These are phyloP conservation scores for Archips crataeganus DNA, from an alignment of 2,888 invertebrate genomes.

Conservation along the genomic window DNA sequence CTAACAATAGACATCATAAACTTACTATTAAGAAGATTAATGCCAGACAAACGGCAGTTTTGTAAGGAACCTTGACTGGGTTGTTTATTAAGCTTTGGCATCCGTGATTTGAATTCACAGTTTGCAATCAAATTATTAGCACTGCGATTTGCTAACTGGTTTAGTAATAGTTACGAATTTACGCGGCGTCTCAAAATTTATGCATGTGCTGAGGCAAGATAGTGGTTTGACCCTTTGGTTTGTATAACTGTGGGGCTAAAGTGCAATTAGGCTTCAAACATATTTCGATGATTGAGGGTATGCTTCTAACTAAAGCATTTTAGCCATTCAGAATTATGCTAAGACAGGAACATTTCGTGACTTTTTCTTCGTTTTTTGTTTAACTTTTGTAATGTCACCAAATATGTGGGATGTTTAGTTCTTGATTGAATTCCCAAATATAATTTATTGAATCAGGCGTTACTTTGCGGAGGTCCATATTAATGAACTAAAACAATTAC, in stretches of 20 bases:
- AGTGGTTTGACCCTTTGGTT: slow-evolving; percentile 5
- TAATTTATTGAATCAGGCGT: too few relatives aligned
- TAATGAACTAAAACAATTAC: too few relatives aligned
- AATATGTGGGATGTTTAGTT: too few relatives aligned
- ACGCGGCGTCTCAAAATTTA: slow-evolving; percentile 16
- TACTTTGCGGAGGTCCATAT: too few relatives aligned
- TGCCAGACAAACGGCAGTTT: slow-evolving; percentile 5
- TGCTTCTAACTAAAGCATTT: too few relatives aligned
- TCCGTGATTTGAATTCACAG: slow-evolving; percentile 7
- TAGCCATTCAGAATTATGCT: too few relatives aligned
- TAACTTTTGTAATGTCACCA: too few relatives aligned
- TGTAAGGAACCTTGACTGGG: slow-evolving; percentile 4
- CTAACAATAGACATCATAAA: background rate
- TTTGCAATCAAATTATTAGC: slow-evolving; percentile 22
- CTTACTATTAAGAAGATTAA: background rate
- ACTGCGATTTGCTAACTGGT: slow-evolving; percentile 15
- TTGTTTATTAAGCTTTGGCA: slow-evolving; percentile 14
- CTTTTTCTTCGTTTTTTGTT: too few relatives aligned
- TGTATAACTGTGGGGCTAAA: background rate
- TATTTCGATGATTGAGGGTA: too few relatives aligned
- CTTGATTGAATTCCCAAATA: too few relatives aligned
- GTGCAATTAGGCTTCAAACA: background rate
- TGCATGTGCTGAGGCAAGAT: slow-evolving; percentile 17
- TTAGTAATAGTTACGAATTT: slow-evolving; percentile 28
- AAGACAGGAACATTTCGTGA: too few relatives aligned